phyloP scores from a whole-genome alignment of 2,797 vertebrate genomes.

The Sarcophilus harrisii region DNA sequence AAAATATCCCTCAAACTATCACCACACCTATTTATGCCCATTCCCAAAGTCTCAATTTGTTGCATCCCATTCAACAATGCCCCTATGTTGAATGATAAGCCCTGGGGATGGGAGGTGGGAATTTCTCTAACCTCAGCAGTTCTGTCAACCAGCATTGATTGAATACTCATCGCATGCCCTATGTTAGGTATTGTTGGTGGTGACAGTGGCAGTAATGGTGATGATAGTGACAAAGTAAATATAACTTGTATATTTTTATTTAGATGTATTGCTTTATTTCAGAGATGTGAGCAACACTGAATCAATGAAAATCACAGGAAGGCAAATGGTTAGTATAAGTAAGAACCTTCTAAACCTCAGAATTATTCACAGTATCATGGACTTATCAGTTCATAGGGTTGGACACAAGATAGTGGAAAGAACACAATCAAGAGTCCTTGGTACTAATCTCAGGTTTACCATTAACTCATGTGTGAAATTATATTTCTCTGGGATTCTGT shows the following conservation, averaged over 20 bases:
- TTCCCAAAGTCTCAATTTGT: neutral
- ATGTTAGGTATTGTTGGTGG: neutral
- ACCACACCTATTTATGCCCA: constrained; percentile 60
- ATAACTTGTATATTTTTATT: neutral
- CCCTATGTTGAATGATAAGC: neutral
- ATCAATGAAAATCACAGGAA: neutral
- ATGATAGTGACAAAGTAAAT: neutral
- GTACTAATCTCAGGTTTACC: neutral
- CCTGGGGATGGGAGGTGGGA: neutral
- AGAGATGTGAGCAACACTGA: neutral
- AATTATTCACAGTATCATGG: neutral
- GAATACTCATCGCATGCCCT: neutral
- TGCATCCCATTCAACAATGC: neutral
- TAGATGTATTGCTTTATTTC: neutral
- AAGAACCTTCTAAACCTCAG: neutral
- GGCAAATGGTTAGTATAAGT: neutral
- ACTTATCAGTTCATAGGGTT: neutral
- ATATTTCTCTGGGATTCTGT: neutral
- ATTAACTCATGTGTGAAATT: neutral
- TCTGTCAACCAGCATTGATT: neutral
- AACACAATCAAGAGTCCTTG: neutral
- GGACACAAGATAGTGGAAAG: neutral
- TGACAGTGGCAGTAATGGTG: neutral
- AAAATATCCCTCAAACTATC: constrained; percentile 69
- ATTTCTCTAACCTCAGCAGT: neutral